A percentile compares a stretch with the other conserved stretches of the same genome.
These are phyloP conservation scores for Hydropsyche tenuis DNA, from an alignment of 1,140 invertebrate genomes.

Conservation along the genomic window DNA sequence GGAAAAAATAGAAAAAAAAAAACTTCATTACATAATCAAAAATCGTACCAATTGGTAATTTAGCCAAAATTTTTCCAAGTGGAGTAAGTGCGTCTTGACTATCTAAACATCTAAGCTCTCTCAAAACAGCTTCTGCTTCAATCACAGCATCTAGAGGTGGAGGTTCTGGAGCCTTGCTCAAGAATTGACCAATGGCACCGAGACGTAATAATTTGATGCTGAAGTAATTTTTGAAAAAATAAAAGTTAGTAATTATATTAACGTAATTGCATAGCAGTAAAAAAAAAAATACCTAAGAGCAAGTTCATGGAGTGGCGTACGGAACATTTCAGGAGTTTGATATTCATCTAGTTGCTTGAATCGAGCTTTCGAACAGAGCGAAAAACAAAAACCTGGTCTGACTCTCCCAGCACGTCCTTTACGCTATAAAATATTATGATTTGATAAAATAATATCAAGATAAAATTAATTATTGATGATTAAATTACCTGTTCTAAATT, in stretches of 20 bases:
- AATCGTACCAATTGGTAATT: conserved; percentile 77
- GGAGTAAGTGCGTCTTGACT: conserved; percentile 85
- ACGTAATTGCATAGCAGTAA: background rate
- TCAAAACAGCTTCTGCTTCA: conserved; percentile 78
- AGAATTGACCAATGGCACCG: conserved; percentile 89
- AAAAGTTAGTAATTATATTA: background rate
- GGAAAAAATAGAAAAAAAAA: background rate
- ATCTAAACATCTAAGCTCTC: conserved; percentile 90
- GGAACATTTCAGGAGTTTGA: conserved; percentile 94
- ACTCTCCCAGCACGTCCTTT: conserved; percentile 92
- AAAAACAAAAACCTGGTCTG: conserved; percentile 86
- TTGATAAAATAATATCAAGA: background rate
- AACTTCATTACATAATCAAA: background rate
- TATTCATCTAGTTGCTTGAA: conserved; percentile 85
- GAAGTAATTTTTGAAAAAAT: conserved; percentile 27
- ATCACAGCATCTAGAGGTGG: conserved; percentile 94
- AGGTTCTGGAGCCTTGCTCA: conserved; percentile 92
- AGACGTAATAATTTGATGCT: conserved; percentile 81
- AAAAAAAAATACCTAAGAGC: conserved; percentile 66
- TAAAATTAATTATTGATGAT: background rate
- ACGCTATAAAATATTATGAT: conserved; percentile 62
- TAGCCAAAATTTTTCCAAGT: conserved; percentile 89
- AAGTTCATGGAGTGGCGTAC: conserved; percentile 92
- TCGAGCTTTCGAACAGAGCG: conserved; percentile 80
- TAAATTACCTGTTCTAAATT: conserved; percentile 82